Evolutionary conservation across 2,113 vertebrate species (phyloP).

Genomic region (Phycodurus eques): DNA sequence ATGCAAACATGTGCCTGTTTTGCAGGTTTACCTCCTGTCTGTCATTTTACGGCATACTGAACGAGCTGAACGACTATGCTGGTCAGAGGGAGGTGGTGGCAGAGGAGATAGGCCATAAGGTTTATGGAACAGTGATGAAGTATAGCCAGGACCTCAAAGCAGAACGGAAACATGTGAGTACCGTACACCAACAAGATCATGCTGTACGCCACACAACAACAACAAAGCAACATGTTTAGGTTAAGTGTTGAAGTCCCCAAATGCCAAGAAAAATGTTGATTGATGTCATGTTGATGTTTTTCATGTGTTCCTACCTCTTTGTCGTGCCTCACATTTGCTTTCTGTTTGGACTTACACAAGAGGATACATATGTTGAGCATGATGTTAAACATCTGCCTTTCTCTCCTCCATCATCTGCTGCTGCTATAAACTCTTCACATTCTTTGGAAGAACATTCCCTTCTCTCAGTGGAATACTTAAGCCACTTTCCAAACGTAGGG

Average conservation of each 20-base stretch:
- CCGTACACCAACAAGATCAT: background rate
- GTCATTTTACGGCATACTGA: slow-evolving; percentile 93
- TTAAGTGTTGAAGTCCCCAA: background rate
- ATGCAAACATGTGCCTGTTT: background rate
- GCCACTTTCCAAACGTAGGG: slow-evolving; percentile 2
- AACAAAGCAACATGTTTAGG: background rate
- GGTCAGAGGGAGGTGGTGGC: slow-evolving; percentile 97
- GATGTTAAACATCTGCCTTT: slow-evolving; percentile 50
- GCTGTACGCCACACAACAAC: background rate
- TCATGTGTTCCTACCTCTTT: slow-evolving; percentile 3
- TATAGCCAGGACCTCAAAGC: slow-evolving; percentile 93
- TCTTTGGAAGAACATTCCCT: slow-evolving; percentile 23
- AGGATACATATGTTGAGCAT: slow-evolving; percentile 45
- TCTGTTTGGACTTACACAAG: slow-evolving; percentile 25
- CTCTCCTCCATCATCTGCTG: slow-evolving; percentile 31
- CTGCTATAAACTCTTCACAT: background rate
- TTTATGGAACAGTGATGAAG: slow-evolving; percentile 94
- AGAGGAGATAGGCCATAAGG: slow-evolving; percentile 94
- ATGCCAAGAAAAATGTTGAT: slow-evolving; percentile 11
- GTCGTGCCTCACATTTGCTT: slow-evolving; percentile 21
- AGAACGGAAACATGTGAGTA: slow-evolving; percentile 93
- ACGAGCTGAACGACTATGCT: slow-evolving; percentile 94
- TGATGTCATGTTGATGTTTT: slow-evolving; percentile 17
- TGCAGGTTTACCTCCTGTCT: slow-evolving; percentile 91
- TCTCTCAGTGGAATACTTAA: slow-evolving; percentile 10